phyloP scores from a whole-genome alignment of 2,113 vertebrate genomes.

The Orientallactaga bullata region DNA sequence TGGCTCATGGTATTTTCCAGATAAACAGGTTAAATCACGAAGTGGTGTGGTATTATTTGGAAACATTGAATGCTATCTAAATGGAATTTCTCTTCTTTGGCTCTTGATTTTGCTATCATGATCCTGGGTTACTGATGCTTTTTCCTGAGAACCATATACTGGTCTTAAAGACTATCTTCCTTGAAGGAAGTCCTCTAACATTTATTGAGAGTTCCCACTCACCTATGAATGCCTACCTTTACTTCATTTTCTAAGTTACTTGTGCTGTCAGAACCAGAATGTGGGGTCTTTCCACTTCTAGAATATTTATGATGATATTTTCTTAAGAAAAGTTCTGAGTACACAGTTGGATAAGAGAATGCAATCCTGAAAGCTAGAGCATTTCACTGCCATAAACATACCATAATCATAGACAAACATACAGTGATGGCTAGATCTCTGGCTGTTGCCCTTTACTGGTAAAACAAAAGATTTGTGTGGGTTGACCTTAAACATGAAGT shows the following conservation, averaged over 20 bases:
- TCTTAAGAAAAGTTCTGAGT: not conserved
- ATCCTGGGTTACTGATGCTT: not conserved
- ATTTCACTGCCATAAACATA: not conserved
- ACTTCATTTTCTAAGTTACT: not conserved
- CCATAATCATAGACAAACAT: too few species aligned
- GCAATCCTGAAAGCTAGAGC: not conserved
- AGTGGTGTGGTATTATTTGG: not conserved
- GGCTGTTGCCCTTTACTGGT: conserved; percentile 58
- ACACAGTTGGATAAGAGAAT: not conserved
- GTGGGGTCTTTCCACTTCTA: not conserved
- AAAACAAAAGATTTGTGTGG: not conserved
- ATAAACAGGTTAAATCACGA: not conserved
- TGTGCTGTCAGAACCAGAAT: not conserved
- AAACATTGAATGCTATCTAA: not conserved
- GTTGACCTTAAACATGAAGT: not conserved
- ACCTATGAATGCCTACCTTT: not conserved
- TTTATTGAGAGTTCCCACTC: not conserved
- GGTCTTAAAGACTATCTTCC: not conserved
- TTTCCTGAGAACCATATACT: not conserved
- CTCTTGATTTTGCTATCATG: not conserved
- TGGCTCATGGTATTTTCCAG: not conserved
- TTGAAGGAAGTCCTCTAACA: not conserved
- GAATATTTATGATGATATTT: not conserved
- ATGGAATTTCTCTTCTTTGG: not conserved
- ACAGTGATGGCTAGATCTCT: not conserved